Conservation (phyloP, 1,140 invertebrate species). For the Pygmarrhopalites habei region DNA sequence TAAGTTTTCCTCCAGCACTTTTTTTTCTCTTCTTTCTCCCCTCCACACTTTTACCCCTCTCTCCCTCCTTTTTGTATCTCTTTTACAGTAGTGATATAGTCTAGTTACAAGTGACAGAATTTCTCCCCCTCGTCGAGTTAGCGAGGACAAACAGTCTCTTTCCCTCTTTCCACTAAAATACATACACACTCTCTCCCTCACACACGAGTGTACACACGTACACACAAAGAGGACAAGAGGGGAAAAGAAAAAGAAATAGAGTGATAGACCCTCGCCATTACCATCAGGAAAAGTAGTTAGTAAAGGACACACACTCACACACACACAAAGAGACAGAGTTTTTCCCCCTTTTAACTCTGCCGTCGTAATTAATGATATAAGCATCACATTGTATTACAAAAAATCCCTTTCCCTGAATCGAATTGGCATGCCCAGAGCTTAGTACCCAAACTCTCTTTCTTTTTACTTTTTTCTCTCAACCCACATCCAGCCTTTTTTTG, state of each 20-base stretch:
- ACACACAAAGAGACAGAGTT: too few species aligned
- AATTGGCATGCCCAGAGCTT: slow-evolving; percentile 14
- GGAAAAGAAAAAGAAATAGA: background rate
- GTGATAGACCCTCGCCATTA: background rate
- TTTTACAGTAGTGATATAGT: too few species aligned
- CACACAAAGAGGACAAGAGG: background rate
- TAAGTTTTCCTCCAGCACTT: slow-evolving; percentile 23
- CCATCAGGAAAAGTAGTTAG: slow-evolving; percentile 11
- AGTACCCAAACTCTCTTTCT: background rate
- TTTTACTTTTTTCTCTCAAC: background rate
- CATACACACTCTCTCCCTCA: background rate
- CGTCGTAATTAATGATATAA: slow-evolving; percentile 30
- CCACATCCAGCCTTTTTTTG: background rate
- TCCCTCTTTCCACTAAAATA: slow-evolving; percentile 3
- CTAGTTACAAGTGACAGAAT: too few species aligned
- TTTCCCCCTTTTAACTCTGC: slow-evolving; percentile 26
- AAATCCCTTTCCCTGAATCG: slow-evolving; percentile 26
- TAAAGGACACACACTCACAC: too few species aligned
- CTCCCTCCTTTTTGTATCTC: too few species aligned
- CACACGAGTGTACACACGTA: background rate
- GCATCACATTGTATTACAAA: slow-evolving; percentile 26
- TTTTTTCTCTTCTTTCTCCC: slow-evolving; percentile 2
- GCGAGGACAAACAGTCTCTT: background rate
- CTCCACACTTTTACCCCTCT: slow-evolving; percentile 6
- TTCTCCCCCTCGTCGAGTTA: too few species aligned